Conservation (phyloP, 2,888 invertebrate genomes). For the Amiota minor region DNA sequence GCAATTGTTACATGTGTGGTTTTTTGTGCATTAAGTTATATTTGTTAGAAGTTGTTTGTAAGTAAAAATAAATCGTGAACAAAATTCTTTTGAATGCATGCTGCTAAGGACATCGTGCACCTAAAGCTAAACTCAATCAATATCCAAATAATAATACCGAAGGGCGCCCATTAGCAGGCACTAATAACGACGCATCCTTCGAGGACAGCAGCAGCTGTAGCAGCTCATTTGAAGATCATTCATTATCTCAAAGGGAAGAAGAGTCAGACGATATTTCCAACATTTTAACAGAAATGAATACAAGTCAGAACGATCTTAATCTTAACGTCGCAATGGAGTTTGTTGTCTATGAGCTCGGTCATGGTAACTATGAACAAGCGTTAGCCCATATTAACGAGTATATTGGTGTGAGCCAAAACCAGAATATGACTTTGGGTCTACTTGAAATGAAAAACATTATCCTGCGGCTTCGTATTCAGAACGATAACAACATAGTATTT, state of each 20-base stretch:
- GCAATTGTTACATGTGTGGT: neutral
- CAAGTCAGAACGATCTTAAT: neutral
- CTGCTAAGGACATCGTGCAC: slow-evolving; percentile 6
- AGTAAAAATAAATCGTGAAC: slow-evolving; percentile 1
- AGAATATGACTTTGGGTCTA: slow-evolving; percentile 39
- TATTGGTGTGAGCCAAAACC: slow-evolving; percentile 21
- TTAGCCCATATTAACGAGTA: slow-evolving; percentile 44
- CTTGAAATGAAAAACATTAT: slow-evolving; percentile 55
- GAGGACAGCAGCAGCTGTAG: neutral
- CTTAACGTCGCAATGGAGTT: slow-evolving; percentile 24
- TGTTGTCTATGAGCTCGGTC: slow-evolving; percentile 43
- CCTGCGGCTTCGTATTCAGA: slow-evolving; percentile 45
- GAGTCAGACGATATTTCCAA: neutral
- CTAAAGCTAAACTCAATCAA: neutral
- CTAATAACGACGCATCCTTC: neutral
- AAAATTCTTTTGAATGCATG: slow-evolving; percentile 20
- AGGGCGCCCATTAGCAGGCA: neutral
- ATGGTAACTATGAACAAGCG: slow-evolving; percentile 53
- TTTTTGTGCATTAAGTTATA: neutral
- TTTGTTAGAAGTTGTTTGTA: neutral
- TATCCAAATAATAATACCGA: neutral
- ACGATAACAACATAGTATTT: slow-evolving; percentile 32
- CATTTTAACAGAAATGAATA: neutral
- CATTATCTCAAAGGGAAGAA: too few relatives aligned
- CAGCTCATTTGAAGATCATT: neutral